These are phyloP conservation scores for Apotomis turbidana DNA, from an alignment of 2,888 invertebrate species.

Conservation along the genomic window DNA sequence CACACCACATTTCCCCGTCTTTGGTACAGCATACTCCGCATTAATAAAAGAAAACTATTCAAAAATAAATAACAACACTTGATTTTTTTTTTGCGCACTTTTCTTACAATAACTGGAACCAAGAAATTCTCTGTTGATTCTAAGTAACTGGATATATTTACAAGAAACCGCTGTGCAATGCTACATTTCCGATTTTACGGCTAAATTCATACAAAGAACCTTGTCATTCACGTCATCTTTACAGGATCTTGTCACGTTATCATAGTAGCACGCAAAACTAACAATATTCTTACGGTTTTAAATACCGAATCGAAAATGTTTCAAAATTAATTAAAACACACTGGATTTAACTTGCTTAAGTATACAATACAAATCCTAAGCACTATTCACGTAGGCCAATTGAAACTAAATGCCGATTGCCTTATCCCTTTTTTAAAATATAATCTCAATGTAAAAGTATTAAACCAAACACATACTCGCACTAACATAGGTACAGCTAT, in stretches of 20 bases:
- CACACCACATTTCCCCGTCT: constrained; percentile 36
- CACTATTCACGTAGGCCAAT: constrained; percentile 51
- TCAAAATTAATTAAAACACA: neutral
- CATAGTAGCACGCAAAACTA: no score
- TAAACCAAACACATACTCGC: neutral
- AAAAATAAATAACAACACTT: neutral
- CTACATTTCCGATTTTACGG: neutral
- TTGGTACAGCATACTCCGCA: neutral
- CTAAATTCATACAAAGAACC: constrained; percentile 29
- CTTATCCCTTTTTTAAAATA: neutral
- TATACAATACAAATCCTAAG: constrained; percentile 10
- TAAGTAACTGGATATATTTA: neutral
- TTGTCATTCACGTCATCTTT: neutral
- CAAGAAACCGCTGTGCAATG: neutral
- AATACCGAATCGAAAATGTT: no score
- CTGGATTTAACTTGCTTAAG: neutral
- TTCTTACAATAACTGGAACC: neutral
- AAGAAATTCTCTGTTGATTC: no score
- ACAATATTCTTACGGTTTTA: no score
- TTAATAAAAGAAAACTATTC: neutral
- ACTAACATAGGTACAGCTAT: neutral
- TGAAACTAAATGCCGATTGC: constrained; percentile 50
- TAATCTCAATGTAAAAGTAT: neutral
- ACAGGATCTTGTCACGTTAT: neutral
- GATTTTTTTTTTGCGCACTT: neutral